Conservation (phyloP, 2,113 vertebrate genomes). For the Callipepla squamata region DNA sequence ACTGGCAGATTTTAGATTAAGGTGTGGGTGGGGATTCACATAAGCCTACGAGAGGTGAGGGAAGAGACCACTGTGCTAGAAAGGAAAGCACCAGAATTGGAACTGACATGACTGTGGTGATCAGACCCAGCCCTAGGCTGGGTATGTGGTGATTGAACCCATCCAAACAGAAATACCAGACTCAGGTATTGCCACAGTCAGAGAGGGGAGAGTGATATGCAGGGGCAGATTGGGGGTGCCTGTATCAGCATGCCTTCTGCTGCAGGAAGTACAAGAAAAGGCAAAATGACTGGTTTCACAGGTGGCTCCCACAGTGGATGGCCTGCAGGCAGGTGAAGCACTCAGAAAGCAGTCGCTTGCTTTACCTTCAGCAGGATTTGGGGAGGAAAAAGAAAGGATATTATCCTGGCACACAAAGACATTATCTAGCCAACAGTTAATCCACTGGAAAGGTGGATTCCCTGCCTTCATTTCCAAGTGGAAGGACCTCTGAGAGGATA, state of each 20-base stretch:
- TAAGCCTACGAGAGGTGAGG: background rate
- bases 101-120: background rate
- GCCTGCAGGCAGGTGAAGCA: constrained; percentile 20
- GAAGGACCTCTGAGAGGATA: background rate
- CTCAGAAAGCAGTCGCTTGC: background rate
- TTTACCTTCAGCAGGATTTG: constrained; percentile 15
- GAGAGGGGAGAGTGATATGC: background rate
- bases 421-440: background rate
- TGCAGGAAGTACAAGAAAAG: constrained; percentile 36
- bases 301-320: constrained; percentile 17
- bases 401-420: background rate
- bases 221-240: background rate
- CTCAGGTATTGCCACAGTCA: constrained; percentile 3
- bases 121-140: background rate
- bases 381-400: background rate
- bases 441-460: background rate
- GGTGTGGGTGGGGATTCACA: constrained; percentile 7
- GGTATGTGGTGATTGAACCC: background rate
- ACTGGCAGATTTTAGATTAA: constrained; percentile 31
- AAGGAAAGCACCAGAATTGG: background rate
- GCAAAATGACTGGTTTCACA: constrained; percentile 52
- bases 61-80: background rate
- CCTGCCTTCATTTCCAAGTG: background rate
- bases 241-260: constrained; percentile 56
- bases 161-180: constrained; percentile 10